phyloP scores from a whole-genome alignment of 2,888 invertebrate species.

The Bimastos eiseni region DNA sequence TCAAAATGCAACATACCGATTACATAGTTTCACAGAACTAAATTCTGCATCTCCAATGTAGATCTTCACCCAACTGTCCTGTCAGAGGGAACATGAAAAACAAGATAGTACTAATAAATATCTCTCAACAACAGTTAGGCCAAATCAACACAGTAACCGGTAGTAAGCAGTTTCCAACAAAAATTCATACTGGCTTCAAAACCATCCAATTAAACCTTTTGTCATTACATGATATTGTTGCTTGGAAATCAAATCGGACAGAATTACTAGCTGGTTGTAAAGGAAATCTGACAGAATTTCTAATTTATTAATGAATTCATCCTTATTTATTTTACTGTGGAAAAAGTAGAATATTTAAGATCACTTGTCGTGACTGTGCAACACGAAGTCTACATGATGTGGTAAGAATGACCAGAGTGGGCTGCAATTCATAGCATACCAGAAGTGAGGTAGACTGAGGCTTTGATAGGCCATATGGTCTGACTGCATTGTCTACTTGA shows the following conservation, averaged over 20 bases:
- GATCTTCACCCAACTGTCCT: slow-evolving; percentile 6
- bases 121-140: not conserved
- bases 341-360: not conserved
- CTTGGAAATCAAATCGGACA: not conserved
- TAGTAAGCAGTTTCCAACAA: not conserved
- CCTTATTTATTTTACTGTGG: not conserved
- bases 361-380: not conserved
- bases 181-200: not conserved
- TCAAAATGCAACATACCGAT: not conserved
- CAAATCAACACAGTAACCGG: not conserved
- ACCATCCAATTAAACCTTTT: not conserved
- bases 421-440: no score
- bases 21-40: not conserved
- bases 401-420: no score
- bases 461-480: no score
- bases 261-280: not conserved
- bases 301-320: not conserved
- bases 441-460: no score
- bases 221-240: not conserved
- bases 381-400: no score
- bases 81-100: not conserved
- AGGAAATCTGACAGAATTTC: not conserved
- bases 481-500: no score
- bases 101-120: not conserved
- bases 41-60: slow-evolving; percentile 23